Conservation (phyloP, 2,113 vertebrate species). For the Zootoca vivipara region DNA sequence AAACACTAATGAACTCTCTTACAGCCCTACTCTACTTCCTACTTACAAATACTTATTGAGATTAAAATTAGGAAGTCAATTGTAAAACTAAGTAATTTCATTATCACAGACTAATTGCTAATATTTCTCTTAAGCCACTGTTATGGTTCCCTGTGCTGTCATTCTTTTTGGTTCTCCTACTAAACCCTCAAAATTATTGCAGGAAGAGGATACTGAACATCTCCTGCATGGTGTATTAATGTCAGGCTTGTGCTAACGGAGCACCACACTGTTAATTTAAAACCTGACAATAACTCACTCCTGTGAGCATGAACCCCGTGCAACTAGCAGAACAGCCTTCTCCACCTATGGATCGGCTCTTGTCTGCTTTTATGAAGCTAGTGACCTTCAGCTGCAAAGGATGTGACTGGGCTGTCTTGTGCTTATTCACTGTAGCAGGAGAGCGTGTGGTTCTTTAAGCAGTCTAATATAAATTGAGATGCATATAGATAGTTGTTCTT, state of each 20-base stretch:
- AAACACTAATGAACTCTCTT: background rate
- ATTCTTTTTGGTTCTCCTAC: background rate
- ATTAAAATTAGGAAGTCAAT: conserved; percentile 10
- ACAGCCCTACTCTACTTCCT: background rate
- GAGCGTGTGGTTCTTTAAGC: accelerated
- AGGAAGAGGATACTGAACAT: background rate
- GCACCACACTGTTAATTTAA: conserved; percentile 25
- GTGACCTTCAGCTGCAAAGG: background rate
- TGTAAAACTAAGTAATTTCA: background rate
- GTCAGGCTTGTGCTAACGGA: background rate
- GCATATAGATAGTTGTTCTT: background rate
- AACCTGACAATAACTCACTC: background rate
- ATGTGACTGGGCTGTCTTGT: background rate
- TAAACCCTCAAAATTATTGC: background rate
- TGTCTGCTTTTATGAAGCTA: background rate
- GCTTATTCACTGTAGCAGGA: accelerated
- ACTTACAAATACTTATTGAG: background rate
- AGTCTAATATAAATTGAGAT: background rate
- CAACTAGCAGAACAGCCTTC: accelerated
- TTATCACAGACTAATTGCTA: background rate
- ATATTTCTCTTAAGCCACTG: background rate
- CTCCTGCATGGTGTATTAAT: background rate
- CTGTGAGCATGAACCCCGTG: accelerated
- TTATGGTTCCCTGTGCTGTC: background rate
- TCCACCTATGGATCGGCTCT: background rate